Conservation (phyloP, 1,140 invertebrate species). For the Helicoverpa armigera region DNA sequence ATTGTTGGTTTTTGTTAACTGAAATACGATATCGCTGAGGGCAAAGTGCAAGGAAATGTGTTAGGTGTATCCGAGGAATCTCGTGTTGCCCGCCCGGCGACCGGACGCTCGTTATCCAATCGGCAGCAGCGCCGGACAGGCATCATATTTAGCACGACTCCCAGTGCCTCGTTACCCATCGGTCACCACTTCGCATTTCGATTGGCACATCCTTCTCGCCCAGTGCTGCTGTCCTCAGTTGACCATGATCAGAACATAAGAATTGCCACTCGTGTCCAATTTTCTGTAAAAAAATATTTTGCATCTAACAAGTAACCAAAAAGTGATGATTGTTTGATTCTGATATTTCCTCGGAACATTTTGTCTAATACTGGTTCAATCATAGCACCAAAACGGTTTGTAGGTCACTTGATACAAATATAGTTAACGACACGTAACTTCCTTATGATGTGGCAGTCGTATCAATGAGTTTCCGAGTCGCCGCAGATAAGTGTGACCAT, state of each 20-base stretch:
- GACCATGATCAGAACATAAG: background rate
- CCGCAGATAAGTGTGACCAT: constrained; percentile 14
- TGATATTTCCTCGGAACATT: too few relatives aligned
- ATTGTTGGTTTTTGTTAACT: background rate
- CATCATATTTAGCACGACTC: constrained; percentile 31
- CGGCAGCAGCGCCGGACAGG: constrained; percentile 16
- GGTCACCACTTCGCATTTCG: background rate
- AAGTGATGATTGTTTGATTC: too few relatives aligned
- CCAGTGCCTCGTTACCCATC: constrained; percentile 1
- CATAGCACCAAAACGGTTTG: too few relatives aligned
- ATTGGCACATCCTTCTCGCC: constrained; percentile 6
- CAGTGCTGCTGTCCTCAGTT: background rate
- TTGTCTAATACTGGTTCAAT: too few relatives aligned
- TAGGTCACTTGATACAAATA: background rate
- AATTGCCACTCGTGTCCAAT: background rate
- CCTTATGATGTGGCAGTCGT: background rate
- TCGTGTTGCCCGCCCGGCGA: background rate
- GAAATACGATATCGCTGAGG: background rate
- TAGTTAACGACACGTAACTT: background rate
- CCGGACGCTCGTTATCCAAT: constrained; percentile 31
- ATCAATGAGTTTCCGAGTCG: constrained; percentile 31
- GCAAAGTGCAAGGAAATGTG: too few relatives aligned
- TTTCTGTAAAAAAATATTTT: too few relatives aligned
- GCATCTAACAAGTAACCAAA: too few relatives aligned
- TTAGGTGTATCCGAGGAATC: background rate